Base-by-base conservation (phyloP, 2,797 vertebrate species). In the Pitangus sulphuratus region DNA sequence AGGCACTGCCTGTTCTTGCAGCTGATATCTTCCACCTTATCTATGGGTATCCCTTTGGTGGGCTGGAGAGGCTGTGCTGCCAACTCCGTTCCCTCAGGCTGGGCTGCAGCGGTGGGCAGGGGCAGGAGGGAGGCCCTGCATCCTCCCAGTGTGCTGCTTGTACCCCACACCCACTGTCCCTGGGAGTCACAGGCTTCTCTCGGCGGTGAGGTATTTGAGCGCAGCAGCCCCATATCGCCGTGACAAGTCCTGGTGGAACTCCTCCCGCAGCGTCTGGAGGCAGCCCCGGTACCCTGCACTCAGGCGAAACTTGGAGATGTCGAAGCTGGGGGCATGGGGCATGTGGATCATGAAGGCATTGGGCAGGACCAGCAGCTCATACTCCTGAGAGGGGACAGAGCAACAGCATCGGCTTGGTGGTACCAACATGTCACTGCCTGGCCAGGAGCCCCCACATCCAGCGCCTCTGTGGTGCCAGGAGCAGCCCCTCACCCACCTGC, bases 271-370 rank as follows among this genome's bases (percentile, higher is more conserved):
- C 0, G 98, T 98, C 97, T 98, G 98, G 33, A 99, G 98, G 96
- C 99, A 99, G 97, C 98, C 97, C 22, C 99, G 98, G 93, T 99
- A 99, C 87, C 98, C 96, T 1, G 98, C 97, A 47, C 98, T 99
- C 95, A 99, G 98, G 91, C 99, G 99, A 48, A 99, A 99, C 97
- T 99, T 99, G 94, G 99, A 99, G 98, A 99, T 99, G 98, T 99
- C 99, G 1, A 99, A 99, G 98, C 99, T 99, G 50, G 99, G 99
- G 1, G 99, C 98, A 0, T 99, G 99, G 8, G 99, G 99, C 99
- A 99, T 99, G 98, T 99, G 99, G 98, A 99, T 99, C 98, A 99
- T 98, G 97, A 99, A 99, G 82, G 99, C 99, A 12, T 99, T 99
- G 6, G 99, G 99, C 71, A 99, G 98, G 48, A 99, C 99, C 97